Conservation (phyloP, 2,888 invertebrate genomes). For the Melieria crassipennis region DNA sequence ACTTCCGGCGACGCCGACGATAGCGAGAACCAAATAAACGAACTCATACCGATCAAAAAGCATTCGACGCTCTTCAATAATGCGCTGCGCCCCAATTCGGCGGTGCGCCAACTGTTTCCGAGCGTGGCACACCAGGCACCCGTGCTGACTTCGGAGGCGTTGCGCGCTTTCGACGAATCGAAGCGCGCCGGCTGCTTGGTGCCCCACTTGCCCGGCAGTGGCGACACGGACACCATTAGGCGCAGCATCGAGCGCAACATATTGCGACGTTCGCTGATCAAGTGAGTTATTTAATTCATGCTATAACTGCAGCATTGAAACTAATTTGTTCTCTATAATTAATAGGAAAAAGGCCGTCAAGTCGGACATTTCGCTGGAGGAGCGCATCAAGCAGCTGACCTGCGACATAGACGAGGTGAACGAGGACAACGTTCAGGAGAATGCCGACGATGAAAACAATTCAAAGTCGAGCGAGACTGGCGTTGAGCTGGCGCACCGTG, state of each 20-base stretch:
- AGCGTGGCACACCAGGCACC: constrained; percentile 73
- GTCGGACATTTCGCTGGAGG: constrained; percentile 81
- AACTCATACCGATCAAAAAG: constrained; percentile 64
- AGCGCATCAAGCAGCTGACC: constrained; percentile 85
- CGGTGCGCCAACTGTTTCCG: constrained; percentile 85
- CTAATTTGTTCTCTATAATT: not conserved
- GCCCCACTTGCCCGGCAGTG: constrained; percentile 59
- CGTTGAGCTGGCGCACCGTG: constrained; percentile 67
- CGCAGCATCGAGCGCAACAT: constrained; percentile 87
- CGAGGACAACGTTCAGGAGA: constrained; percentile 52
- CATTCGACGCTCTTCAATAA: constrained; percentile 65
- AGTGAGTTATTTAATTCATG: constrained; percentile 68
- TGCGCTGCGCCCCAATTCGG: constrained; percentile 74
- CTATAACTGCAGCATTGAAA: not conserved
- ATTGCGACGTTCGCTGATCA: constrained; percentile 79
- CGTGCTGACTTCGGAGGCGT: constrained; percentile 78
- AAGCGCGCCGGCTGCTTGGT: constrained; percentile 69
- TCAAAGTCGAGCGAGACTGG: constrained; percentile 47
- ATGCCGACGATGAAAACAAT: constrained; percentile 45
- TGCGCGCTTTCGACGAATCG: constrained; percentile 75
- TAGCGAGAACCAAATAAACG: constrained; percentile 63
- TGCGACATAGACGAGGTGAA: constrained; percentile 82
- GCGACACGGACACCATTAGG: constrained; percentile 75
- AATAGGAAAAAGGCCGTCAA: constrained; percentile 63
- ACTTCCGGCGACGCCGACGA: constrained; percentile 54